Evolutionary conservation across 2,888 invertebrate species (phyloP).

Genomic region (Heliconius cydno): DNA sequence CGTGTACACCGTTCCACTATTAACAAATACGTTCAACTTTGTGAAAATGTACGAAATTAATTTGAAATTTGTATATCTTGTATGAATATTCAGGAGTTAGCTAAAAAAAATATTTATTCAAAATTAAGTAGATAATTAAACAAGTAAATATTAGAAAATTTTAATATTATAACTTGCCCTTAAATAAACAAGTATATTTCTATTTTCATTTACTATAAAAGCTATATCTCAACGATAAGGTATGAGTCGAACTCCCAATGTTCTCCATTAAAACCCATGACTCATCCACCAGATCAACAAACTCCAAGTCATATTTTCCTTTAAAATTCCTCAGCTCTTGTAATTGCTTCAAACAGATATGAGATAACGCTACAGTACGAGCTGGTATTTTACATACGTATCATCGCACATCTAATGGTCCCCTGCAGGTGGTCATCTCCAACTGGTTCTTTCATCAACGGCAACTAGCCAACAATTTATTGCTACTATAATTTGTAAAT

Average conservation of each 20-base stretch:
- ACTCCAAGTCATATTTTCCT: conserved; percentile 33
- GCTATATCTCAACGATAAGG: not conserved
- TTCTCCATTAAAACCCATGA: not conserved
- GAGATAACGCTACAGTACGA: conserved; percentile 17
- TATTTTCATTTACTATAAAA: not conserved
- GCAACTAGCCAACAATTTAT: conserved; percentile 36
- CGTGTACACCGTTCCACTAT: conserved; percentile 62
- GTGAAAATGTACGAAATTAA: conserved; percentile 7
- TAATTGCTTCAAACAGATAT: conserved; percentile 36
- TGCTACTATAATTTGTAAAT: conserved; percentile 29
- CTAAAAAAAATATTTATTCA: not conserved
- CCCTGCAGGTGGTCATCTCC: conserved; percentile 39
- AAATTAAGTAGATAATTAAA: no score
- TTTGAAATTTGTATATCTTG: not conserved
- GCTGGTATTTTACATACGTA: conserved; percentile 22
- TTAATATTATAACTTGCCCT: not conserved
- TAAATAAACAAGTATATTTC: not conserved
- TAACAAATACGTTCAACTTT: conserved; percentile 53
- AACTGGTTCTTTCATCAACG: conserved; percentile 28
- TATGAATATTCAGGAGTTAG: not conserved
- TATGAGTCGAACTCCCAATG: not conserved
- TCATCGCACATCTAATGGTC: conserved; percentile 30
- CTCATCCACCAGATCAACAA: conserved; percentile 14
- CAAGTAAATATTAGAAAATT: not conserved
- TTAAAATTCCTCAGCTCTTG: conserved; percentile 28